Percentiles rank a stretch among this genome's conserved stretches.
Evolutionary conservation across 2,797 vertebrate species (phyloP).

Genomic region (Babyrousa celebensis): DNA sequence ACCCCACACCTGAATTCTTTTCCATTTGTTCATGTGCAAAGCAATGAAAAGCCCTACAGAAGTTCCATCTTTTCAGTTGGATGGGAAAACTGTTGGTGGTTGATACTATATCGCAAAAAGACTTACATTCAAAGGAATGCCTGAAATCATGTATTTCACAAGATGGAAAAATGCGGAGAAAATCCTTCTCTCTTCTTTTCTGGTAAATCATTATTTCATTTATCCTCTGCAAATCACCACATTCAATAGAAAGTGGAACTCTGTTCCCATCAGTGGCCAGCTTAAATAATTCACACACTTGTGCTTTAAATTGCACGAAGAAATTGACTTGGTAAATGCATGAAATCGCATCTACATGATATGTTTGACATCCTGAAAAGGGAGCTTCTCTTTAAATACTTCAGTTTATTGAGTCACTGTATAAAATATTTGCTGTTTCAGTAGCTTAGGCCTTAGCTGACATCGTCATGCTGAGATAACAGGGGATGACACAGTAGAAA

Average conservation of each 20-base stretch:
- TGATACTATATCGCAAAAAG: not conserved
- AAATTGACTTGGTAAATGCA: slow-evolving; percentile 9
- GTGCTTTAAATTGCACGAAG: not conserved
- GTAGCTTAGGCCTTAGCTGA: slow-evolving; percentile 55
- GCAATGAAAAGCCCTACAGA: not conserved
- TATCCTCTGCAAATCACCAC: not conserved
- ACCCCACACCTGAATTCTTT: not conserved
- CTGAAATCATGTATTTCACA: not conserved
- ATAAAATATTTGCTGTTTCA: slow-evolving; percentile 66
- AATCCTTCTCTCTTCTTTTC: not conserved
- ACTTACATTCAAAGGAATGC: not conserved
- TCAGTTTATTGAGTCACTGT: not conserved
- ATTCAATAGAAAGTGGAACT: slow-evolving; percentile 5
- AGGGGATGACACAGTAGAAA: not conserved
- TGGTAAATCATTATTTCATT: not conserved
- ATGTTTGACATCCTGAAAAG: slow-evolving; percentile 46
- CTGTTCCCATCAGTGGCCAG: not conserved
- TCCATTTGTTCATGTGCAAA: not conserved
- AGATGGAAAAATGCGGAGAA: not conserved
- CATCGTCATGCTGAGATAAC: slow-evolving; percentile 29
- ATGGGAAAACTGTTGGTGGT: not conserved
- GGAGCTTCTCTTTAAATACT: not conserved
- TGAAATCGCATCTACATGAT: not conserved
- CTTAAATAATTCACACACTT: slow-evolving; percentile 49
- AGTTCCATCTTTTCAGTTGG: not conserved